A percentile compares a stretch with the other conserved stretches of the same genome.
phyloP scores from a whole-genome alignment of 2,113 vertebrate species.

The Tympanuchus pallidicinctus region DNA sequence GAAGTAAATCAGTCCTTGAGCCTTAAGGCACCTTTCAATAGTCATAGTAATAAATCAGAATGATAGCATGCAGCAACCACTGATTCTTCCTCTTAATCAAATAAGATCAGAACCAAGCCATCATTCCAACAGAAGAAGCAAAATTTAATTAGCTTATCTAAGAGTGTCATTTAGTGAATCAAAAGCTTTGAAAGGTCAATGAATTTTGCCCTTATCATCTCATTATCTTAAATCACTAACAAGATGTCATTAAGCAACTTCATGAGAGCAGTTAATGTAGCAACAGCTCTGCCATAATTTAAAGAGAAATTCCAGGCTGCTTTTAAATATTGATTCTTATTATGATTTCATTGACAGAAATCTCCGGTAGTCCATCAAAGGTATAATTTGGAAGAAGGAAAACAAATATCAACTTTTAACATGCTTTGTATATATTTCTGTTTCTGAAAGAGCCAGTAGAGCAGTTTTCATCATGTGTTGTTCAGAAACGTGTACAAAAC shows the following conservation, averaged over 20 bases:
- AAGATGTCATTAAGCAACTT: slow-evolving; percentile 74
- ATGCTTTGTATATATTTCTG: background rate
- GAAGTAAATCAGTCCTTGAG: slow-evolving; percentile 71
- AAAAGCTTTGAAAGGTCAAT: slow-evolving; percentile 81
- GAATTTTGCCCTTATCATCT: slow-evolving; percentile 80
- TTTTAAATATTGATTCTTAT: slow-evolving; percentile 1
- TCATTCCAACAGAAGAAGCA: slow-evolving; percentile 73
- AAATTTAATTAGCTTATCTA: slow-evolving; percentile 83
- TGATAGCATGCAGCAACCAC: slow-evolving; percentile 58
- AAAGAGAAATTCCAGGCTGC: background rate
- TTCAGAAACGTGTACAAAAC: background rate
- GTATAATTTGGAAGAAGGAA: background rate
- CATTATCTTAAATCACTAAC: slow-evolving; percentile 78
- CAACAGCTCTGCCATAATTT: background rate
- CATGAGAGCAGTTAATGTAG: slow-evolving; percentile 45
- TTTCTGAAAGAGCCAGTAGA: background rate
- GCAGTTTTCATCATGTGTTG: background rate
- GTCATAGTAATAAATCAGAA: slow-evolving; percentile 74
- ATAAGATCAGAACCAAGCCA: slow-evolving; percentile 73
- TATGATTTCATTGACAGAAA: background rate
- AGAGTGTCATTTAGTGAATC: slow-evolving; percentile 80
- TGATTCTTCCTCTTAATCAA: slow-evolving; percentile 77
- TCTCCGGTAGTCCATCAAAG: background rate
- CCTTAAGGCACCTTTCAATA: slow-evolving; percentile 68
- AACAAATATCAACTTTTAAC: background rate